Base-by-base conservation (phyloP, 1,140 invertebrate species). In the Anagrus nilaparvatae region DNA sequence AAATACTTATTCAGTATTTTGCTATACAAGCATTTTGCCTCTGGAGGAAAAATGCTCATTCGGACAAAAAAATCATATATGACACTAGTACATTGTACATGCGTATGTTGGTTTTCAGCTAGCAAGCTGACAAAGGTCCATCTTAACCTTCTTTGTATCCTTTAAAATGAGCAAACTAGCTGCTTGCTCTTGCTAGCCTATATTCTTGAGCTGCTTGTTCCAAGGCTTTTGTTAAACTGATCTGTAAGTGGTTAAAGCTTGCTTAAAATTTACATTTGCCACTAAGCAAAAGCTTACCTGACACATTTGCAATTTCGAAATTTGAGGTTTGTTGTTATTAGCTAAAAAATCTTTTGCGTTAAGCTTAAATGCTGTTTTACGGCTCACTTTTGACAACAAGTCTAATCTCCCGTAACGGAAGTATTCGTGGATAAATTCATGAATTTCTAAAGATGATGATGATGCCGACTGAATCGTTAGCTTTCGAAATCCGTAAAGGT, bases 401-500 rank as follows among this genome's bases (percentile, higher is more conserved):
- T 76, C 74, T 0, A 61, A 52, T 31, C 69, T 62, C 18, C 67
- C 70, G 7, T 55, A 60, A 47, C 71, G 67, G 48, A 77, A 77
- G 46, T 63, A 60, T 40, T 74, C 73, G 45, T 77, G 74, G 6
- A 72, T 48, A 56, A 75, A 76, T 47, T 77, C 75, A 42, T 77
- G 74, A 41, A 76, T 65, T 34, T 74, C 67, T 63, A 49, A 75
- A 71, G 47, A 72, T 71, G 39, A 68, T 63, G 49, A 74, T 72
- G 2, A 71, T 71, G 10, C 72, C 73, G n/a, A 75, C 48, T 75
- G 73, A 1, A 70, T 72, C 7, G 73, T 74, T 13, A 77, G 71
- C 62, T 77, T 77, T 12, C 74, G 67, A 54, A 77, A 77, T 1
- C 75, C 75, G 44, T 77, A 77, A 10, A 77, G 62, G 53, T 77